Evolutionary conservation across 35 echinoderm and acorn worm species (phyloP).

Genomic region (Holothuria glaberrima): DNA sequence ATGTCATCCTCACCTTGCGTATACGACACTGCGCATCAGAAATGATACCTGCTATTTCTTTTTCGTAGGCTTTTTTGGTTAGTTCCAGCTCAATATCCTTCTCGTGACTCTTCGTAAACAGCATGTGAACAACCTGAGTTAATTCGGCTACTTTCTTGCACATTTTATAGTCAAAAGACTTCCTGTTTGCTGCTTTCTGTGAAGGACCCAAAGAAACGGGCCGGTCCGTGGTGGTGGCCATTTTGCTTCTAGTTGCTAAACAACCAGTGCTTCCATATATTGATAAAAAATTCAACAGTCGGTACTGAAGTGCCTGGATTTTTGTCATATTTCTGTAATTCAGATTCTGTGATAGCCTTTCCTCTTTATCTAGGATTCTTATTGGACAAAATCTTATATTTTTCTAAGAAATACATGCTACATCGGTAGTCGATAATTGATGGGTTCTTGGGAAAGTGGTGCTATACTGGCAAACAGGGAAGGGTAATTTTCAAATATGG

Average conservation of each 20-base stretch:
- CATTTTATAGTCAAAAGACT: slow-evolving; percentile 92
- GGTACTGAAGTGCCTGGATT: no score
- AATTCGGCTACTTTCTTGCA: slow-evolving; percentile 95
- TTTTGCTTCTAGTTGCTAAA: slow-evolving; percentile 16
- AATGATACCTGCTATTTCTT: slow-evolving; percentile 75
- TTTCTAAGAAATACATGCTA: no score
- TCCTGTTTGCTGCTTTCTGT: slow-evolving; percentile 47
- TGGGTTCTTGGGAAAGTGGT: no score
- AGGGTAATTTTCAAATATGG: no score
- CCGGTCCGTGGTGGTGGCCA: slow-evolving; percentile 15
- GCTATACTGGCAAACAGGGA: no score
- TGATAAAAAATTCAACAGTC: no score
- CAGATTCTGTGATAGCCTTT: no score
- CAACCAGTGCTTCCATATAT: no score
- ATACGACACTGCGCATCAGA: slow-evolving; percentile 71
- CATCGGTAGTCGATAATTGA: no score
- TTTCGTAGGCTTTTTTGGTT: slow-evolving; percentile 76
- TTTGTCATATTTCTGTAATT: no score
- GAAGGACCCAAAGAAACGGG: slow-evolving; percentile 1
- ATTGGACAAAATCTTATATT: no score
- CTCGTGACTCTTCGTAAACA: slow-evolving; percentile 94
- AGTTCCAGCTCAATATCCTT: slow-evolving; percentile 83
- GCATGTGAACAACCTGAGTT: slow-evolving; percentile 96
- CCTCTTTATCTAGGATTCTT: no score
- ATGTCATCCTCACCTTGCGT: slow-evolving; percentile 23